Percentiles rank a stretch among this genome's conserved stretches.
phyloP scores from a whole-genome alignment of 2,113 vertebrate genomes.

The Phocoena sinus region DNA sequence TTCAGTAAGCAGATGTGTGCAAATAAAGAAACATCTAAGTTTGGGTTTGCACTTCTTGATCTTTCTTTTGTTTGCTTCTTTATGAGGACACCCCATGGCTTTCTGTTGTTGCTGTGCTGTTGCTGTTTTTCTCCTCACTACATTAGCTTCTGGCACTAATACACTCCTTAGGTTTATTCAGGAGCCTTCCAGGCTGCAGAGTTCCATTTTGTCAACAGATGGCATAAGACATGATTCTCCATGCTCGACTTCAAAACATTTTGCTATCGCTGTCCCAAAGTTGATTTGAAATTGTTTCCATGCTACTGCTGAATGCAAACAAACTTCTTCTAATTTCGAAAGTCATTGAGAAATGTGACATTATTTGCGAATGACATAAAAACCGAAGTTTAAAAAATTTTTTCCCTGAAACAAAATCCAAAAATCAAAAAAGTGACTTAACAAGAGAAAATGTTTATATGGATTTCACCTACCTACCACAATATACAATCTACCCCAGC shows the following conservation, averaged over 20 bases:
- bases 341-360: background rate
- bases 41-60: slow-evolving; percentile 69
- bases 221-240: slow-evolving; percentile 50
- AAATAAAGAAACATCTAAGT: slow-evolving; percentile 77
- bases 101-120: slow-evolving; percentile 51
- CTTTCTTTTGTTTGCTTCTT: slow-evolving; percentile 73
- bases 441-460: background rate
- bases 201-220: slow-evolving; percentile 68
- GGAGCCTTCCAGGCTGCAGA: slow-evolving; percentile 59
- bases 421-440: background rate
- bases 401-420: background rate
- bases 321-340: background rate
- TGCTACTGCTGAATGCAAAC: background rate
- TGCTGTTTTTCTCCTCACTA: slow-evolving; percentile 64
- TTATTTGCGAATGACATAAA: background rate
- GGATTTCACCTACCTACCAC: background rate
- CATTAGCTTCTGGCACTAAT: slow-evolving; percentile 62
- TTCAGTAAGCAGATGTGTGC: slow-evolving; percentile 81
- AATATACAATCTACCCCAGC: too few relatives aligned
- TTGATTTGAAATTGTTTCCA: background rate
- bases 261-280: background rate
- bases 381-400: background rate
- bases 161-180: background rate
- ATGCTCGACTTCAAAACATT: slow-evolving; percentile 30
- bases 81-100: slow-evolving; percentile 76